These are phyloP conservation scores for Eupeodes latifasciatus DNA, from an alignment of 2,888 invertebrate genomes.

Conservation along the genomic window DNA sequence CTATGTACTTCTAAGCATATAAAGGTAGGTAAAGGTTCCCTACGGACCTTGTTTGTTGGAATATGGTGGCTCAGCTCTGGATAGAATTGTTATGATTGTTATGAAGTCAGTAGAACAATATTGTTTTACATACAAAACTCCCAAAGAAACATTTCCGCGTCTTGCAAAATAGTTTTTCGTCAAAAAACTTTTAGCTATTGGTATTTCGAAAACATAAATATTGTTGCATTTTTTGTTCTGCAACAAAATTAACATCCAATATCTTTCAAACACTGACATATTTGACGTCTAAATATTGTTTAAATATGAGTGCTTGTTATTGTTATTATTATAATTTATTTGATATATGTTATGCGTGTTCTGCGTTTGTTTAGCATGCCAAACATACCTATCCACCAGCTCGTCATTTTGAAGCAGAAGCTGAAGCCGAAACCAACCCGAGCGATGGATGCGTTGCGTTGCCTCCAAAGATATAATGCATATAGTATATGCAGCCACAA, in stretches of 20 bases:
- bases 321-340: background rate
- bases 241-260: background rate
- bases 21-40: background rate
- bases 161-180: too few species aligned
- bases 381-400: background rate
- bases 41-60: background rate
- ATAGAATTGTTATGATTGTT: background rate
- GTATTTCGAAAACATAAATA: too few species aligned
- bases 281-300: constrained; percentile 7
- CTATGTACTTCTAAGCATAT: too few species aligned
- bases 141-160: background rate
- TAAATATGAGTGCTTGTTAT: constrained; percentile 4
- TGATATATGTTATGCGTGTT: background rate
- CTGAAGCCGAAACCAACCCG: background rate
- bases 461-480: background rate
- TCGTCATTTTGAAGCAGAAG: background rate
- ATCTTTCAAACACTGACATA: background rate
- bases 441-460: background rate
- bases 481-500: too few species aligned
- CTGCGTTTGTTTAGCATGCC: background rate
- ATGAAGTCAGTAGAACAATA: background rate
- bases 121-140: background rate
- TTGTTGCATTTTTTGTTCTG: too few species aligned
- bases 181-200: too few species aligned
- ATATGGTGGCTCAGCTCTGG: background rate